These are phyloP conservation scores for Tychaedon coryphoeus DNA, from an alignment of 2,113 vertebrate species.

Conservation along the genomic window DNA sequence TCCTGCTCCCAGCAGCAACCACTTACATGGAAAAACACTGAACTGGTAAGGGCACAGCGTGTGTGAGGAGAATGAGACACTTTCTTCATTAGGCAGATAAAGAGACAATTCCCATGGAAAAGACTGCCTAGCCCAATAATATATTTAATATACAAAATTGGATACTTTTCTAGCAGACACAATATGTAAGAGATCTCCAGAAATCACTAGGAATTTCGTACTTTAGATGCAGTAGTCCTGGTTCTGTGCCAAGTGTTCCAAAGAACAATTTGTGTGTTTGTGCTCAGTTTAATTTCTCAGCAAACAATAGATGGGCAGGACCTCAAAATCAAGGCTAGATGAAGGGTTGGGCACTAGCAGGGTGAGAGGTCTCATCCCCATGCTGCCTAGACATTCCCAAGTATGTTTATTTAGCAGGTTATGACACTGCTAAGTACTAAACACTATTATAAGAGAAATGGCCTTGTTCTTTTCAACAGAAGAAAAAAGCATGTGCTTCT, in stretches of 20 bases:
- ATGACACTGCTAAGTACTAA: neutral
- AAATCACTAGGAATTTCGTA: neutral
- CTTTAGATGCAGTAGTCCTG: neutral
- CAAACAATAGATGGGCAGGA: neutral
- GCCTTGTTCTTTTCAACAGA: neutral
- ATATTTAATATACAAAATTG: neutral
- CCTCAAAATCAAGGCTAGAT: neutral
- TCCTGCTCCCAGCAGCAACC: neutral
- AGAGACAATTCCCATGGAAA: neutral
- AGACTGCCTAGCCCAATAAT: neutral
- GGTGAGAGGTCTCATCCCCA: neutral
- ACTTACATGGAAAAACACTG: neutral
- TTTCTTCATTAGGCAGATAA: neutral
- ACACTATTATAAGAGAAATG: neutral
- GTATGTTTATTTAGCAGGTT: neutral
- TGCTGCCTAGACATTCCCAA: neutral
- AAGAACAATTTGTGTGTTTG: neutral
- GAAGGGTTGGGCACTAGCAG: neutral
- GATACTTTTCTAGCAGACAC: neutral
- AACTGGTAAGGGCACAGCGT: accelerated
- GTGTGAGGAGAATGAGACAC: neutral
- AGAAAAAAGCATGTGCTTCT: neutral
- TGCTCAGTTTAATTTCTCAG: neutral
- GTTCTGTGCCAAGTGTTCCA: neutral
- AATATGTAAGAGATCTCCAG: neutral